Base-by-base conservation (phyloP, 2,113 vertebrate genomes). In the Theropithecus gelada region DNA sequence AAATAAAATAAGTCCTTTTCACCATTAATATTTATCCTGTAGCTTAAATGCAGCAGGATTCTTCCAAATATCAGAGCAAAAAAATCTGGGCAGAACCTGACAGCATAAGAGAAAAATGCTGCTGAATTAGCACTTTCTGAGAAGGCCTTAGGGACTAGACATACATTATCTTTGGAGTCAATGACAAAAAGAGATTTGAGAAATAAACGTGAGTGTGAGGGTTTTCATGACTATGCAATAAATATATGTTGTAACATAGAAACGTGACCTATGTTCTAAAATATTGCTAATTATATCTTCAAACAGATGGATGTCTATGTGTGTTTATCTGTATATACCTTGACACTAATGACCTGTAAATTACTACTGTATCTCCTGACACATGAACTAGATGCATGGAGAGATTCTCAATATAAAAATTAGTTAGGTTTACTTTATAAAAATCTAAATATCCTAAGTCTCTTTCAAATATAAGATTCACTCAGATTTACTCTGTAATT, bases 111-210 rank as follows among this genome's bases (percentile, higher is more conserved):
- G 59, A 79, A 93, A 96, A 85, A 80, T 59, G 72, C 25, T 57
- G 50, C 76, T 90, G 81, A 95, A 83, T 97, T 97, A 94, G 66
- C 30, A 68, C 32, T 73, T 25, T 61, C 81, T 88, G 20, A 82
- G 75, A 92, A 61, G 45, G 27, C 48, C 45, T 93, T 72, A 45
- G 38, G 40, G 83, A 95, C 57, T 8, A 95, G 50, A 94, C 27
- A 85, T 76, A 72, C 82, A 81, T 94, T 90, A 88, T 88, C 32
- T 57, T 57, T 80, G 52, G 81, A 87, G 43, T 95, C 48, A 95
- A 40, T 88, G 87, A 97, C 64, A 96, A 66, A 82, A 90, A 92
- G 70, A 90, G 14, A 82, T 57, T 87, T 86, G 79, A 96, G 72
- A 95, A 89, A 66, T 88, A 78, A 96, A 97, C 30, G 93, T n/a